A percentile compares a stretch with the other conserved stretches of the same genome.
phyloP scores from a whole-genome alignment of 2,113 vertebrate species.

The Empidonax traillii region DNA sequence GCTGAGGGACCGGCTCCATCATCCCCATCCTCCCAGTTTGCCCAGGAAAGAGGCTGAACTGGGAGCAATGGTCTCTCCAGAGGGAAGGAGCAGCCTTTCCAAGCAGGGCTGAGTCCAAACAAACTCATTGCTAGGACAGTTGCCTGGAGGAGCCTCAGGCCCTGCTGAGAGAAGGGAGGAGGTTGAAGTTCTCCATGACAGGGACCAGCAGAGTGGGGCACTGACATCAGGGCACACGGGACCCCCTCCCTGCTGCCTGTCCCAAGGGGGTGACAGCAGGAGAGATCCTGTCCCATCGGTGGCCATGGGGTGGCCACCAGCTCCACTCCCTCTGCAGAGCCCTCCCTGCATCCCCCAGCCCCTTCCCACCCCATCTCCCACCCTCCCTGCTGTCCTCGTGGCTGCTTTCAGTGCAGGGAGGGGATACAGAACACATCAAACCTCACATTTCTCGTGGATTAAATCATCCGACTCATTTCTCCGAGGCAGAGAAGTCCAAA shows the following conservation, averaged over 20 bases:
- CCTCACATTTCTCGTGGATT: not conserved
- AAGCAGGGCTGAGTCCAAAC: not conserved
- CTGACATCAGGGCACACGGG: fast-evolving
- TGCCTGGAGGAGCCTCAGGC: not conserved
- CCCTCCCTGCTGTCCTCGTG: not conserved
- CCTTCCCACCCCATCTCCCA: not conserved
- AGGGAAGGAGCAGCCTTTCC: not conserved
- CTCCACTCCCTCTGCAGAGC: not conserved
- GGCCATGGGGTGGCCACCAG: fast-evolving
- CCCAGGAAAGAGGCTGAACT: not conserved
- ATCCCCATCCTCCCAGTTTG: not conserved
- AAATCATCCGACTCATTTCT: conserved; percentile 22
- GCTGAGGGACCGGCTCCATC: not conserved
- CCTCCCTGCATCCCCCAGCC: not conserved
- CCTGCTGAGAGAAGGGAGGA: not conserved
- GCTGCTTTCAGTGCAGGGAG: conserved; percentile 23
- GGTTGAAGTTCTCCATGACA: not conserved
- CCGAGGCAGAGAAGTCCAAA: not conserved
- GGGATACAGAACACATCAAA: not conserved
- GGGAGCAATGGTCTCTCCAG: not conserved
- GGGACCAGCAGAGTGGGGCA: not conserved
- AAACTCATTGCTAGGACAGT: not conserved
- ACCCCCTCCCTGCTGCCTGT: not conserved
- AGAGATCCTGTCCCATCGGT: not conserved
- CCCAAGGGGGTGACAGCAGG: not conserved